phyloP scores from a whole-genome alignment of 30 jellyfish, hydroid and myxozoan genomes.

The Clytia hemisphaerica region DNA sequence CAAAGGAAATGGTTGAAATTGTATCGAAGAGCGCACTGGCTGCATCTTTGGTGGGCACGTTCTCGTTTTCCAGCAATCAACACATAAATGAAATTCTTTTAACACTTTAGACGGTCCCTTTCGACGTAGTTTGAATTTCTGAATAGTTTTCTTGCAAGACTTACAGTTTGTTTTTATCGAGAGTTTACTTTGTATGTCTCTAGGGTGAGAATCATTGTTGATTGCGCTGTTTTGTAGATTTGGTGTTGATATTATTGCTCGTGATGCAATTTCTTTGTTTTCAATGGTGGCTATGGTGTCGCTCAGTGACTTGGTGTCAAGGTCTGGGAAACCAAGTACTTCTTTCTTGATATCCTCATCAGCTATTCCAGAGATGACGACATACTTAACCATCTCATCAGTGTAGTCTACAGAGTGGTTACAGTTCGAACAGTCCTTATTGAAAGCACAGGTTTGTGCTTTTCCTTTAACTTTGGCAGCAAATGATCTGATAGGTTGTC shows the following conservation, averaged over 20 bases:
- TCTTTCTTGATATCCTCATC: slow-evolving; percentile 1
- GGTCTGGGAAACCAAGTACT: not conserved
- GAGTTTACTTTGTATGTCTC: not conserved
- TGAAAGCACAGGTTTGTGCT: slow-evolving; percentile 3
- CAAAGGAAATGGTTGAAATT: too few relatives aligned
- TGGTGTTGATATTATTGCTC: not conserved
- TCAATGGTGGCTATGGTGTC: slow-evolving; percentile 1
- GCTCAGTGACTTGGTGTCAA: not conserved
- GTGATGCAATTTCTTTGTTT: slow-evolving; percentile 10
- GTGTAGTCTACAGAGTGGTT: not conserved
- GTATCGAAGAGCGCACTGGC: too few relatives aligned
- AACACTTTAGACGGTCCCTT: too few relatives aligned
- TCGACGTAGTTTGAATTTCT: not conserved
- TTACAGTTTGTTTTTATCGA: not conserved
- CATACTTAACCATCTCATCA: not conserved
- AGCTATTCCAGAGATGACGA: not conserved
- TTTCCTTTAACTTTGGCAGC: slow-evolving; percentile 12
- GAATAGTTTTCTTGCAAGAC: not conserved
- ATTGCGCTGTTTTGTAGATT: not conserved
- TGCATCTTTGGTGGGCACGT: too few relatives aligned
- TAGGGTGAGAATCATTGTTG: not conserved
- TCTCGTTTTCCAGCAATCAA: not conserved
- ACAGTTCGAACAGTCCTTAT: not conserved
- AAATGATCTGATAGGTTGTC: slow-evolving; percentile 3
- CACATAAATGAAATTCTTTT: too few relatives aligned